A percentile compares a stretch with the other conserved stretches of the same genome.
Conservation (phyloP, 2,797 vertebrate genomes). For the Leptoclinus maculatus region DNA sequence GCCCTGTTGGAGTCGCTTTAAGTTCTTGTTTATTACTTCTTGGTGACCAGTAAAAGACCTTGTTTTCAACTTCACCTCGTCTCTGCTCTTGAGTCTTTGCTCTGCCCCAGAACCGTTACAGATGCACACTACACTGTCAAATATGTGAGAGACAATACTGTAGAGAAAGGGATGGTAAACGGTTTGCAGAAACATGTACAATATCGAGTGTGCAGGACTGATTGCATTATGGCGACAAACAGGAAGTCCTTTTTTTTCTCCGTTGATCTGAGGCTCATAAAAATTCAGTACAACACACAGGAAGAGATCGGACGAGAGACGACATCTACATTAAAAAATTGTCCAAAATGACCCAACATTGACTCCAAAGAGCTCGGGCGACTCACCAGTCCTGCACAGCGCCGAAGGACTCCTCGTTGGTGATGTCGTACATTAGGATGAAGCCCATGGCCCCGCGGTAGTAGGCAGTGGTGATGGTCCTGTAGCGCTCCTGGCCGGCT, state of each 20-base stretch:
- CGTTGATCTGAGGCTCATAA: constrained; percentile 10
- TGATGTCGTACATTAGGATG: constrained; percentile 99
- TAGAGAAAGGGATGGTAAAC: not conserved
- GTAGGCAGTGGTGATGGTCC: constrained; percentile 98
- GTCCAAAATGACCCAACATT: constrained; percentile 7
- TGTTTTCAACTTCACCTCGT: too few relatives aligned
- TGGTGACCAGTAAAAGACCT: too few relatives aligned
- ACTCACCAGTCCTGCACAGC: constrained; percentile 98
- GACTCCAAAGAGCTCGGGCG: not conserved
- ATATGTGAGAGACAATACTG: not conserved
- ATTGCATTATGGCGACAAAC: not conserved
- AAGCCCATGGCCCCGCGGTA: constrained; percentile 99
- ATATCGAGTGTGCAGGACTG: not conserved
- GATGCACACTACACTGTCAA: not conserved
- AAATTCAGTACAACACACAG: not conserved
- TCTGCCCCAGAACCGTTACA: not conserved
- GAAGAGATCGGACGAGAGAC: not conserved
- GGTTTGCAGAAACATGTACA: not conserved
- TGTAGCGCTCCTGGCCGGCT: constrained; percentile 97
- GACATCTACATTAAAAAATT: not conserved
- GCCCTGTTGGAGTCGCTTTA: too few relatives aligned
- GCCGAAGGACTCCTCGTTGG: constrained; percentile 97
- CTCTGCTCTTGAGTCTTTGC: too few relatives aligned
- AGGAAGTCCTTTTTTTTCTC: not conserved
- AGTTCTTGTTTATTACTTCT: too few relatives aligned